phyloP scores from a whole-genome alignment of 2,888 invertebrate genomes.

The Trachelus troglodyta region DNA sequence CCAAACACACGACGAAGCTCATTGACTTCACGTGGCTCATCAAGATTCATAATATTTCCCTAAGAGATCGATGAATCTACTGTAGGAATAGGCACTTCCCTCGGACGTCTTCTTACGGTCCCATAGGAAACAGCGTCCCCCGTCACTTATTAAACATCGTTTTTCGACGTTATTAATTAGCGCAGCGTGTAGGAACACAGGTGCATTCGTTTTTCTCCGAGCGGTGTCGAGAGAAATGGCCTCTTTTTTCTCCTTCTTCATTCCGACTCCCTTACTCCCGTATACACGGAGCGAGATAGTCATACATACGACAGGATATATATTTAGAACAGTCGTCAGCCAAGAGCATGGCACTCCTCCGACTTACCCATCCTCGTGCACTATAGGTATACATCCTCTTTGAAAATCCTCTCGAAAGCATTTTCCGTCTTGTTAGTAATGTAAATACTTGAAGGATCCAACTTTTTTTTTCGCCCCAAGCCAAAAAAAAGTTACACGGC shows the following conservation, averaged over 20 bases:
- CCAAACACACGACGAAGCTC: background rate
- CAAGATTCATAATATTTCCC: background rate
- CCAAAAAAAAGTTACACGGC: background rate
- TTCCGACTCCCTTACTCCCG: slow-evolving; percentile 14
- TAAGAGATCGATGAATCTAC: background rate
- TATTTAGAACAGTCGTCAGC: slow-evolving; percentile 32
- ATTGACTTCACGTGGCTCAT: background rate
- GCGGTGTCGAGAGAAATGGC: slow-evolving; percentile 22
- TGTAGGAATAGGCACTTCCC: background rate
- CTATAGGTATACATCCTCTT: background rate
- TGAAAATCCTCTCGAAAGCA: slow-evolving; percentile 3
- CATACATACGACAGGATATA: slow-evolving; percentile 10
- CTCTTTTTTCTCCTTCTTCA: slow-evolving; percentile 12
- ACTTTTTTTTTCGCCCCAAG: background rate
- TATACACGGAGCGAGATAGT: slow-evolving; percentile 17
- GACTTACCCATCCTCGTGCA: background rate
- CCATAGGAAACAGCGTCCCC: background rate
- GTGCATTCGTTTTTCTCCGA: slow-evolving; percentile 23
- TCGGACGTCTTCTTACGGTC: background rate
- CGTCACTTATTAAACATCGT: slow-evolving; percentile 36
- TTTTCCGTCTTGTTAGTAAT: slow-evolving; percentile 33
- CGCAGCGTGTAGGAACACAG: slow-evolving; percentile 15
- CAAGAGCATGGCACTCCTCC: slow-evolving; percentile 11
- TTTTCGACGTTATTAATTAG: slow-evolving; percentile 42
- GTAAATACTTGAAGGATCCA: slow-evolving; percentile 27